Percentiles rank a stretch among this genome's conserved stretches.
These are phyloP conservation scores for Lepidurus apus DNA, from an alignment of 1,140 invertebrate species.

Conservation along the genomic window DNA sequence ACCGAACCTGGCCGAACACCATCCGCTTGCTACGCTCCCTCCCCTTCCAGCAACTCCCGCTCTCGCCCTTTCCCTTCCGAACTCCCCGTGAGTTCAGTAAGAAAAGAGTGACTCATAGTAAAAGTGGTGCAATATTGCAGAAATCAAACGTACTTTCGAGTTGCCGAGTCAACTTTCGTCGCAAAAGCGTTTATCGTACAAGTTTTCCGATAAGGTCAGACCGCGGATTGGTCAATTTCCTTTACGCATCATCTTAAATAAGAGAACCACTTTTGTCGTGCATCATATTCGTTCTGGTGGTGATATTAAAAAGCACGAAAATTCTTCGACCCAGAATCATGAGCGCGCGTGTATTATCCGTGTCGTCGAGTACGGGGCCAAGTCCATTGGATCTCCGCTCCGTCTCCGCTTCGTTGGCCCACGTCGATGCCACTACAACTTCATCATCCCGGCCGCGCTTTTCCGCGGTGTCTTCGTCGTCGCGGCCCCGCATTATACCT, in stretches of 20 bases:
- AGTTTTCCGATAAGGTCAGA: no score
- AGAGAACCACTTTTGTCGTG: not conserved
- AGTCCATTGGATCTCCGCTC: not conserved
- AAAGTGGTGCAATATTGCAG: constrained; percentile 15
- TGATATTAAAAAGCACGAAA: not conserved
- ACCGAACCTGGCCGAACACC: constrained; percentile 4
- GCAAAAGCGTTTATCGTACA: not conserved
- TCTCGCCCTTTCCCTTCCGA: not conserved
- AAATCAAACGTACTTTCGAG: not conserved
- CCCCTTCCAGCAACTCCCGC: not conserved
- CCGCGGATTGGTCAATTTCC: no score
- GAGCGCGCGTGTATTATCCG: constrained; percentile 1
- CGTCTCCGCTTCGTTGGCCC: constrained; percentile 6
- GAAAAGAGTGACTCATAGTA: constrained; percentile 5
- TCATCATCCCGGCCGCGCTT: not conserved
- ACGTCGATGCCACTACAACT: not conserved
- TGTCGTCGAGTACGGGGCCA: constrained; percentile 5
- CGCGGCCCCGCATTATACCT: constrained; percentile 26
- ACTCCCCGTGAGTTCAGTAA: not conserved
- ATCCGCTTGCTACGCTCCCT: not conserved
- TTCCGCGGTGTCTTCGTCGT: not conserved
- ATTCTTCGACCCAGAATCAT: constrained; percentile 1
- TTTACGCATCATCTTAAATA: no score
- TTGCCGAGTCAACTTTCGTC: not conserved
- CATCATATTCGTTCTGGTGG: not conserved